Base-by-base conservation (phyloP, 2,888 invertebrate genomes). In the Meliscaeva auricollis region DNA sequence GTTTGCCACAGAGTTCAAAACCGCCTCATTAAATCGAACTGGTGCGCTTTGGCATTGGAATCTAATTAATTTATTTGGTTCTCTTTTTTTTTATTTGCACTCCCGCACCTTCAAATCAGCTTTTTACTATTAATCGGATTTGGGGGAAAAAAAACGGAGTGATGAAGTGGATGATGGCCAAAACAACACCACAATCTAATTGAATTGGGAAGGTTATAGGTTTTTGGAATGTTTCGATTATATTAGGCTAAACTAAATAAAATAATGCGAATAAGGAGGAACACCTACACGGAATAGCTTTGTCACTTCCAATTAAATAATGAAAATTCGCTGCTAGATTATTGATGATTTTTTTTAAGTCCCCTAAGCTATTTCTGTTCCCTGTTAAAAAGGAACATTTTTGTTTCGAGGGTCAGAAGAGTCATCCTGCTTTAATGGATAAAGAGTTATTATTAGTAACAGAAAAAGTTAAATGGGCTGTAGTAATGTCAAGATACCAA, bases 1-100 rank as follows among this genome's bases (percentile, higher is more conserved):
- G 77, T 60, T 26, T 5, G 62, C 82, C 73, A 17, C 77, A 73
- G 68, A 62, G 54, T 46, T 50, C 46, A 72, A 77, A 72, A 72
- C 72, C 78, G 54, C 52, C 78, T 73, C 68, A 73, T 82, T 82
- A 78, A 78, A 73, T 62, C 77, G 68, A 77, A 69, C 77, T 15
- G 41, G 41, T 8, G n/a, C 5, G 41, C n/a, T 41, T n/a, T 60
- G 13, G 2, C 17, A 48, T 64, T 48, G 32, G 62, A 32, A 62
- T 54, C 62, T 78, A 82, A 78, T 78, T 77, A 73, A 54, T 68
- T 72, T 66, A 6, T 38, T 38, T 38, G 8, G 8, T 52, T 13
- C 32, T 56, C 26, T 72, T 30, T 60, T 68, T 68, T 38, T 58
- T 30, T 32, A 8, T 6, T 30, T 54, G 1, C n/a, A 1, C 13